Percentiles rank a stretch among this genome's conserved stretches.
phyloP scores from a whole-genome alignment of 2,113 vertebrate species.

The Coptodon rendalli region DNA sequence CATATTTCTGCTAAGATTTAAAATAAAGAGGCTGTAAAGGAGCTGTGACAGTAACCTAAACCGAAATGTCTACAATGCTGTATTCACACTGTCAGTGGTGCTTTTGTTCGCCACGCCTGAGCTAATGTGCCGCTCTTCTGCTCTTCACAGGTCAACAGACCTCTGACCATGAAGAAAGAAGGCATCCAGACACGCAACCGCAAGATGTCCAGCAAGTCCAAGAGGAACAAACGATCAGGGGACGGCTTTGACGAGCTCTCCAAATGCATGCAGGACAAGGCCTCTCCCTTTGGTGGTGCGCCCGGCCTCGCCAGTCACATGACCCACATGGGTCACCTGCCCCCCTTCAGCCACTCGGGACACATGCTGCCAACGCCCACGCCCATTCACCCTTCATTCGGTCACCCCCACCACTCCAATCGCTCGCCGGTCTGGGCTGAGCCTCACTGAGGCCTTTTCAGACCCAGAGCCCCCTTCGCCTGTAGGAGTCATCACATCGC shows the following conservation, averaged over 20 bases:
- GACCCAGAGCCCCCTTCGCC: background rate
- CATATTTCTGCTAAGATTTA: background rate
- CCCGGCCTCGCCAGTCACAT: conserved; percentile 89
- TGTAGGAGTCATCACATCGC: conserved; percentile 26
- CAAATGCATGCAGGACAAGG: conserved; percentile 96
- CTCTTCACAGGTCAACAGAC: conserved; percentile 89
- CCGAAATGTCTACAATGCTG: background rate
- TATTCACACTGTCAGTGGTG: background rate
- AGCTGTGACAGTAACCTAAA: background rate
- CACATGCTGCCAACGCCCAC: conserved; percentile 98
- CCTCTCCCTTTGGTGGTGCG: conserved; percentile 81
- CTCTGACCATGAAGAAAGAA: conserved; percentile 99
- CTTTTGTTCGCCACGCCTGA: conserved; percentile 19
- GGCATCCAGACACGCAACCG: conserved; percentile 98
- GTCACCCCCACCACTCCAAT: conserved; percentile 85
- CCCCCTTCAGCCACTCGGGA: conserved; percentile 93
- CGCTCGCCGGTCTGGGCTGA: conserved; percentile 95
- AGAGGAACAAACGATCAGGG: conserved; percentile 87
- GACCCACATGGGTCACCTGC: conserved; percentile 92
- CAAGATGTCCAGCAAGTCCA: conserved; percentile 99
- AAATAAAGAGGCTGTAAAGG: background rate
- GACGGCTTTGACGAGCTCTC: conserved; percentile 96
- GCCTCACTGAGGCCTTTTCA: conserved; percentile 62
- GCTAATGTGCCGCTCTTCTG: conserved; percentile 59
- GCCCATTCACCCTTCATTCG: conserved; percentile 95